Evolutionary conservation across 2,888 invertebrate species (phyloP).

Genomic region (Nemotelus nigrinus): DNA sequence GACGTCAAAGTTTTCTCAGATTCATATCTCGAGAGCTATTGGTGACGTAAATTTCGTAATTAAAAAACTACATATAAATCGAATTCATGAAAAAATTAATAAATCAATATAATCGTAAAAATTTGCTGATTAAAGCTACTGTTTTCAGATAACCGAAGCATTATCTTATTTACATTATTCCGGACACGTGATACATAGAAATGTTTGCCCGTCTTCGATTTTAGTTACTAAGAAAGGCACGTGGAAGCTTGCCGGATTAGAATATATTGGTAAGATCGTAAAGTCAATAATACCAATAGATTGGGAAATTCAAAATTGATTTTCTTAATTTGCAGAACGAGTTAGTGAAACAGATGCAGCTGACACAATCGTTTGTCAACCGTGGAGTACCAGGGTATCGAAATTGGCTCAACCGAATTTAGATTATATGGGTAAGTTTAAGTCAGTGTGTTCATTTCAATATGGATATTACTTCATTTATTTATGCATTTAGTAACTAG

Average conservation of each 20-base stretch:
- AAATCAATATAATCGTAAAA: too few species aligned
- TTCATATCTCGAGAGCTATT: too few species aligned
- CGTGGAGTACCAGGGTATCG: slow-evolving; percentile 91
- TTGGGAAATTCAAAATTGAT: neutral
- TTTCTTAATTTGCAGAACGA: slow-evolving; percentile 69
- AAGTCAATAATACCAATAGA: neutral
- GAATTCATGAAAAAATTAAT: too few species aligned
- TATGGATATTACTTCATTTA: neutral
- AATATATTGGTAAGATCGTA: slow-evolving; percentile 81
- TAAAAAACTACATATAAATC: too few species aligned
- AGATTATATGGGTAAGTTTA: slow-evolving; percentile 83
- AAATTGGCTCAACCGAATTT: slow-evolving; percentile 95
- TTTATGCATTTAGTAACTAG: too few species aligned
- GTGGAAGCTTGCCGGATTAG: slow-evolving; percentile 96
- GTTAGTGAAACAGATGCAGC: slow-evolving; percentile 75
- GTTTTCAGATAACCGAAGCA: slow-evolving; percentile 89
- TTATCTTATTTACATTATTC: slow-evolving; percentile 91
- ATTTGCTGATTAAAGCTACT: neutral
- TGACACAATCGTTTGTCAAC: slow-evolving; percentile 79
- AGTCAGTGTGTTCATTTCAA: too few species aligned
- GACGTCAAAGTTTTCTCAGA: too few species aligned
- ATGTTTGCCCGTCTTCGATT: slow-evolving; percentile 92
- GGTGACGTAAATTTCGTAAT: too few species aligned
- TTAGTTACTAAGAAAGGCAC: slow-evolving; percentile 91
- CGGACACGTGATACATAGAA: slow-evolving; percentile 88